These are phyloP conservation scores for Aradus depressus DNA, from an alignment of 2,888 invertebrate species.

Conservation along the genomic window DNA sequence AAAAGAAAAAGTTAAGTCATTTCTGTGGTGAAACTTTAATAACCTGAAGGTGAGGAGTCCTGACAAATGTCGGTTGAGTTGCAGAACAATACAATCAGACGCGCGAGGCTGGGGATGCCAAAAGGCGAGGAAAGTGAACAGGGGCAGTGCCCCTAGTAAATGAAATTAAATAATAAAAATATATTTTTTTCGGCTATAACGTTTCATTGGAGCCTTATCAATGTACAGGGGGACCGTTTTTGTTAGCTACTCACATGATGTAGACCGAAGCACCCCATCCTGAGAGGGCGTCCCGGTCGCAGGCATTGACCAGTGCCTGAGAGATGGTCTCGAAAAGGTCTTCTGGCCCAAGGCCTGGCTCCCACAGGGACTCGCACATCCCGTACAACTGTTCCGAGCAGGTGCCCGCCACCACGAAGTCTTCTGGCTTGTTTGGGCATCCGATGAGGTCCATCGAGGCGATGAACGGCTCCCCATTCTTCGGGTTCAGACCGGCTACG, in stretches of 20 bases:
- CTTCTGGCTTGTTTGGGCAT: conserved; percentile 78
- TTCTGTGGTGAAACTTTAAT: too few relatives aligned
- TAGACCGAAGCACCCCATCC: conserved; percentile 98
- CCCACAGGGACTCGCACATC: conserved; percentile 96
- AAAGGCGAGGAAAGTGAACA: conserved; percentile 13
- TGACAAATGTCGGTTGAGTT: too few relatives aligned
- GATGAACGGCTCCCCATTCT: conserved; percentile 73
- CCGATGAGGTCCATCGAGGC: conserved; percentile 92
- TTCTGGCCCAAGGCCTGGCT: conserved; percentile 78
- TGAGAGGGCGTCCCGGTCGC: conserved; percentile 92
- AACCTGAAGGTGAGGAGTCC: too few relatives aligned
- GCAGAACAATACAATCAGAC: too few relatives aligned
- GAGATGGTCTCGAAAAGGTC: conserved; percentile 94
- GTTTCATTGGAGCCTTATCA: too few relatives aligned
- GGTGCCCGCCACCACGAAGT: conserved; percentile 96
- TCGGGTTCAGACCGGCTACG: conserved; percentile 83
- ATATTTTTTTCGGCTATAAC: too few relatives aligned
- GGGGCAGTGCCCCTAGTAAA: conserved; percentile 3
- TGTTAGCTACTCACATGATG: conserved; percentile 56
- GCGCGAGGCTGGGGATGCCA: conserved; percentile 9
- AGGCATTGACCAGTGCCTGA: conserved; percentile 88
- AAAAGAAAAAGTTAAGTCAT: too few relatives aligned
- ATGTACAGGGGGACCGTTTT: neutral
- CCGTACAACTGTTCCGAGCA: conserved; percentile 79
- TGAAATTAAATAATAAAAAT: too few relatives aligned